Evolutionary conservation across 2,888 invertebrate genomes (phyloP).

Genomic region (Apamea sordens): DNA sequence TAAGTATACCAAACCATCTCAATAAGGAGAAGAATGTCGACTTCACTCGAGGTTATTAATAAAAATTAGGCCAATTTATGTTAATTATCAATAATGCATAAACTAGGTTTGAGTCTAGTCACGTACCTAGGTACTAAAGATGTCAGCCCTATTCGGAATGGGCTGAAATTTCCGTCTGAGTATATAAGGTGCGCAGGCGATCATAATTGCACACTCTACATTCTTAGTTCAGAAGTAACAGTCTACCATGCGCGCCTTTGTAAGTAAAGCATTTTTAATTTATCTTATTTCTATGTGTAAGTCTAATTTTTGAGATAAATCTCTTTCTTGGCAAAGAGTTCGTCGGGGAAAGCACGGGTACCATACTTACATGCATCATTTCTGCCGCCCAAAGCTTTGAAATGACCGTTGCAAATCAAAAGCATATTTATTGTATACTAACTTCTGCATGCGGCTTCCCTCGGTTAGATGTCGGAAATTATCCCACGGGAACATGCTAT

Average conservation of each 20-base stretch:
- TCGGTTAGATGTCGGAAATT: no score
- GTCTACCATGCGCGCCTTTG: conserved; percentile 82
- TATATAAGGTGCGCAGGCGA: conserved; percentile 82
- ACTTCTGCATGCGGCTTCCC: rapidly evolving
- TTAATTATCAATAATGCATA: conserved; percentile 58
- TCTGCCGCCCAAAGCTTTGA: not conserved
- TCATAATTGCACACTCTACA: conserved; percentile 78
- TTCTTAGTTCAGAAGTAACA: conserved; percentile 75
- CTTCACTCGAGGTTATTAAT: conserved; percentile 29
- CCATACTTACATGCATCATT: no score
- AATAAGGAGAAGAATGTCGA: not conserved
- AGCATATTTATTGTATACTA: not conserved
- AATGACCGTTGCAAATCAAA: not conserved
- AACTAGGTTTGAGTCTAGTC: conserved; percentile 11
- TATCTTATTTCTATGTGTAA: not conserved
- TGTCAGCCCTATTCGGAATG: conserved; percentile 44
- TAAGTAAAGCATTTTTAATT: conserved; percentile 73
- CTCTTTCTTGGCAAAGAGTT: not conserved
- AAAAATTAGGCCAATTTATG: conserved; percentile 49
- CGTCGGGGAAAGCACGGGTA: no score
- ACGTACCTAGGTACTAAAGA: conserved; percentile 48
- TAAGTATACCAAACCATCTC: conserved; percentile 4
- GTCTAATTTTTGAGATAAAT: not conserved
- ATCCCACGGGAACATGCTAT: no score
- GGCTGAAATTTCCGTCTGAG: conserved; percentile 75